Conservation (phyloP, 2,797 vertebrate species). For the Tinamus major region DNA sequence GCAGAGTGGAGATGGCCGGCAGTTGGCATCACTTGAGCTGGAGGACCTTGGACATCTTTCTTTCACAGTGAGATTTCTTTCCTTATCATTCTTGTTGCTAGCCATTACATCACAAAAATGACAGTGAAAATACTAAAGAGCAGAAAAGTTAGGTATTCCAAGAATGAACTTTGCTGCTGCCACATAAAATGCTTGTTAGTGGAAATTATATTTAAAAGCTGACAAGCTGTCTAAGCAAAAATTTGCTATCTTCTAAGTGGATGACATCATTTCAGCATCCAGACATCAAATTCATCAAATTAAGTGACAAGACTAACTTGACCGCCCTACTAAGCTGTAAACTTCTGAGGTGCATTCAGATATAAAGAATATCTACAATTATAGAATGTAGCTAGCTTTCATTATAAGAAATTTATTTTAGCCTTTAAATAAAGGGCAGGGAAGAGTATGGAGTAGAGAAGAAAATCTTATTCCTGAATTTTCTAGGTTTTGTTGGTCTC, state of each 20-base stretch:
- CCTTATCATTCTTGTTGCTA: neutral
- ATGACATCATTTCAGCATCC: neutral
- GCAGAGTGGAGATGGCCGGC: neutral
- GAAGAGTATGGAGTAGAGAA: neutral
- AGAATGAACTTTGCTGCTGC: neutral
- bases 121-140: neutral
- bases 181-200: neutral
- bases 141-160: neutral
- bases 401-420: neutral
- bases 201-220: neutral
- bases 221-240: neutral
- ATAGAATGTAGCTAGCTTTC: neutral
- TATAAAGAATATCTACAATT: no score
- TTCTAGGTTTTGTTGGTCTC: neutral
- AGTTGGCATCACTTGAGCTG: neutral
- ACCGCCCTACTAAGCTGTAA: neutral
- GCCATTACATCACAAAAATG: neutral
- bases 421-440: neutral
- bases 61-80: neutral
- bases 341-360: neutral
- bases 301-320: neutral
- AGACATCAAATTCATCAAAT: neutral
- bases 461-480: neutral
- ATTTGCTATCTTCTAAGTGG: neutral
- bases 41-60: neutral